phyloP scores from a whole-genome alignment of 2,888 invertebrate genomes.

The Galerucella nymphaeae region DNA sequence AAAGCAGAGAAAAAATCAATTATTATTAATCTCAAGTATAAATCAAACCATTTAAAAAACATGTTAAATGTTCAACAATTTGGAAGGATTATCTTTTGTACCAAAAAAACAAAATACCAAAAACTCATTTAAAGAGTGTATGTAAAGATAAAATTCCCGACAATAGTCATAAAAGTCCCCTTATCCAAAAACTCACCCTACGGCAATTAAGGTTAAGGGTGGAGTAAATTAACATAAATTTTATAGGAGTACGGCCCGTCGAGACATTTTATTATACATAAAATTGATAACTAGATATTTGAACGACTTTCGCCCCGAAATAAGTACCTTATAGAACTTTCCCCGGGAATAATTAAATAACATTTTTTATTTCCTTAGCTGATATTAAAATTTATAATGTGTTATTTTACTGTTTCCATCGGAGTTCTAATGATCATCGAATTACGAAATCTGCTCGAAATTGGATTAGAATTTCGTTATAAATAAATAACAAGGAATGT shows the following conservation, averaged over 20 bases:
- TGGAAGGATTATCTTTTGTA: conserved; percentile 9
- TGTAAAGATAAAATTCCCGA: conserved; percentile 22
- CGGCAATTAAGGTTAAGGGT: conserved; percentile 22
- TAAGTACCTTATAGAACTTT: conserved; percentile 17
- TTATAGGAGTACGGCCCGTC: conserved; percentile 18
- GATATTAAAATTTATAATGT: conserved; percentile 23
- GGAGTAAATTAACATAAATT: conserved; percentile 25
- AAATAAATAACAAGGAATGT: not conserved
- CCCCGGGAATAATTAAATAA: conserved; percentile 9
- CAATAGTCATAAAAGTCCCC: conserved; percentile 23
- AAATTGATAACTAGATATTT: conserved; percentile 24
- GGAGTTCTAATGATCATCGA: conserved; percentile 8
- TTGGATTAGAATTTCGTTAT: not conserved
- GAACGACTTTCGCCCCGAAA: conserved; percentile 19
- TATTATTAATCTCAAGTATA: not conserved
- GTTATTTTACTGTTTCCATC: conserved; percentile 9
- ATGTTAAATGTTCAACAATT: conserved; percentile 9
- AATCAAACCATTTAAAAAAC: not conserved
- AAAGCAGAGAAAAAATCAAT: not conserved
- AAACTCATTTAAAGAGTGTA: conserved; percentile 13
- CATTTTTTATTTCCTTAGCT: conserved; percentile 19
- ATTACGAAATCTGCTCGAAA: not conserved
- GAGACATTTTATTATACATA: conserved; percentile 24
- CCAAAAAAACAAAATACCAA: conserved; percentile 6
- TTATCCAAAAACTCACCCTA: conserved; percentile 15